These are phyloP conservation scores for Zonitis immaculata DNA, from an alignment of 2,888 invertebrate species.

Conservation along the genomic window DNA sequence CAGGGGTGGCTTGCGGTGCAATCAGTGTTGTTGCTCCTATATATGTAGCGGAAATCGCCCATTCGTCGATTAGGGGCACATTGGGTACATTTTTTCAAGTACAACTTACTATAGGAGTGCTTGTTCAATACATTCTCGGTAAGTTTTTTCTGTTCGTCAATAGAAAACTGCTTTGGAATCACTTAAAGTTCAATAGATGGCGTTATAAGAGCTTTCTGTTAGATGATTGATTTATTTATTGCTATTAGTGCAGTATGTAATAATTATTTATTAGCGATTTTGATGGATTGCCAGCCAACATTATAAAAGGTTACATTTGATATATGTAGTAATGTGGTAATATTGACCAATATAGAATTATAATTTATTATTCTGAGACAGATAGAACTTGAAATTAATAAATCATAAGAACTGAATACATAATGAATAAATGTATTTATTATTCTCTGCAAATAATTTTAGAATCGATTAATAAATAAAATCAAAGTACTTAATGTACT, in stretches of 20 bases:
- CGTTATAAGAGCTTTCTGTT: neutral
- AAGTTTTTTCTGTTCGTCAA: slow-evolving; percentile 30
- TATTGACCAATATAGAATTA: too few relatives aligned
- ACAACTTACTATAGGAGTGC: slow-evolving; percentile 60
- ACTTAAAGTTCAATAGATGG: neutral
- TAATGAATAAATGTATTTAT: too few relatives aligned
- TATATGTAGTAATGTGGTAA: too few relatives aligned
- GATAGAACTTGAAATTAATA: too few relatives aligned
- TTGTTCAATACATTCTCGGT: slow-evolving; percentile 59
- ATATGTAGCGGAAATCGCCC: slow-evolving; percentile 62
- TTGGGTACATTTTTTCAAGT: slow-evolving; percentile 67
- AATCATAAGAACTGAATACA: too few relatives aligned
- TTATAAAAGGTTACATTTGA: too few relatives aligned
- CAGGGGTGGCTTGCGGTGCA: slow-evolving; percentile 61
- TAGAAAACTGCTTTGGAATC: neutral
- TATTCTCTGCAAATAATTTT: too few relatives aligned
- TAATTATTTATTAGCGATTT: neutral
- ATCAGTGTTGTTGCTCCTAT: slow-evolving; percentile 63
- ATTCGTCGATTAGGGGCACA: slow-evolving; percentile 57
- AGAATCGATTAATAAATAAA: too few relatives aligned
- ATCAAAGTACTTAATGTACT: too few relatives aligned
- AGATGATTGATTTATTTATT: neutral
- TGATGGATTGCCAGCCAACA: neutral
- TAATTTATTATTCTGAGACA: too few relatives aligned
- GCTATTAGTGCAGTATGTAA: neutral